Conservation (phyloP, 92 coral and sea anemone species). For the Plumapathes pennacea region DNA sequence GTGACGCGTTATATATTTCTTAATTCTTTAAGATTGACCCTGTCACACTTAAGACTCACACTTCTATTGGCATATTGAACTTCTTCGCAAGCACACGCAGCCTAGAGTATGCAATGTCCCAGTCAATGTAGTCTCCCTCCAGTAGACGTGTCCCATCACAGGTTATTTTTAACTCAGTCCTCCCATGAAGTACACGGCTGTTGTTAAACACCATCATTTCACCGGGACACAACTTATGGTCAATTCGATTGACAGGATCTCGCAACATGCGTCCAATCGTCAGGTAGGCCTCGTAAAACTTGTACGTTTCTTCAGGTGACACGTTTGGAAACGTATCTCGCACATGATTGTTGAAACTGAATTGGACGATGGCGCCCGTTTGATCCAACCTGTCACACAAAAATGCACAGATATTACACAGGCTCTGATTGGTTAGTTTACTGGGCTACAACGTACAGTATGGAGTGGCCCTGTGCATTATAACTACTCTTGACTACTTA, state of each 20-base stretch:
- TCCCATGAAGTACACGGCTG: conserved; percentile 79
- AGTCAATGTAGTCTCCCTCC: conserved; percentile 76
- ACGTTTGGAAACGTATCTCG: conserved; percentile 50
- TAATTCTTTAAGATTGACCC: too few species aligned
- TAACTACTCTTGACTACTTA: too few species aligned
- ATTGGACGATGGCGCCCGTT: conserved; percentile 39
- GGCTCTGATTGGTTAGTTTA: too few species aligned
- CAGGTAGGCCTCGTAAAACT: conserved; percentile 58
- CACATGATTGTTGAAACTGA: conserved; percentile 66
- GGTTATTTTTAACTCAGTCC: conserved; percentile 53
- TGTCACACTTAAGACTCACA: too few species aligned
- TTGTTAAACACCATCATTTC: conserved; percentile 77
- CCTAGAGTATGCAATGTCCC: conserved; percentile 83
- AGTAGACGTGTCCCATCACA: conserved; percentile 57
- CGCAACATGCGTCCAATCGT: conserved; percentile 62
- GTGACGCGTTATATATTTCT: too few species aligned
- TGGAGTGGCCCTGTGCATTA: too few species aligned
- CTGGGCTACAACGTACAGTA: too few species aligned
- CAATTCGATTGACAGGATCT: conserved; percentile 63
- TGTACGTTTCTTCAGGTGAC: conserved; percentile 50
- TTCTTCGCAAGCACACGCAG: conserved; percentile 60
- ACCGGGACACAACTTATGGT: conserved; percentile 71
- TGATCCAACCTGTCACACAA: conserved; percentile 63
- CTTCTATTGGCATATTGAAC: conserved; percentile 55
- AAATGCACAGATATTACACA: too few species aligned